Percentiles rank a stretch among this genome's conserved stretches.
These are phyloP conservation scores for Dioctria linearis DNA, from an alignment of 2,888 invertebrate species.

Conservation along the genomic window DNA sequence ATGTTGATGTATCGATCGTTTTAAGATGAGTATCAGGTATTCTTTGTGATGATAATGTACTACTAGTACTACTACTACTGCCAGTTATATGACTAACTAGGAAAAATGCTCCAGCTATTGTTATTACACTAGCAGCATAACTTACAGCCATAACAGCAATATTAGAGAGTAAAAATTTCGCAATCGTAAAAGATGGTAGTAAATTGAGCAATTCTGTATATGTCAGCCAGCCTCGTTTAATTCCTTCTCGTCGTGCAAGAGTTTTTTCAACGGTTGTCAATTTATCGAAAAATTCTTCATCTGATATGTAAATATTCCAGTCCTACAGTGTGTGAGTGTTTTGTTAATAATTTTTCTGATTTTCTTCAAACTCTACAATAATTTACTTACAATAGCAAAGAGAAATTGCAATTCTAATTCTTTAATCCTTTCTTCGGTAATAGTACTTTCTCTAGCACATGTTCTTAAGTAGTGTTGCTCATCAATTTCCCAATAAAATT, in stretches of 20 bases:
- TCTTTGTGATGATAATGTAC: conserved; percentile 62
- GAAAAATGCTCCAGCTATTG: conserved; percentile 71
- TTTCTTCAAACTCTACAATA: background rate
- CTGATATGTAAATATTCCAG: conserved; percentile 88
- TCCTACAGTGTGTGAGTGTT: conserved; percentile 72
- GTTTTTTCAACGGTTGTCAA: conserved; percentile 79
- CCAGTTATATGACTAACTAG: conserved; percentile 73
- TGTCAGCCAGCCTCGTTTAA: conserved; percentile 84
- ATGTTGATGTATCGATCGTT: background rate
- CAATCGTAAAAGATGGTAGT: conserved; percentile 67
- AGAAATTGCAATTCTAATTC: conserved; percentile 90
- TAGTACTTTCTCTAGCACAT: conserved; percentile 91
- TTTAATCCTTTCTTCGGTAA: conserved; percentile 82
- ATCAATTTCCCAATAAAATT: conserved; percentile 93
- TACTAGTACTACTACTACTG: conserved; percentile 62
- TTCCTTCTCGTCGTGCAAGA: conserved; percentile 82
- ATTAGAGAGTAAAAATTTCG: conserved; percentile 67
- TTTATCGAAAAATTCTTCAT: conserved; percentile 82
- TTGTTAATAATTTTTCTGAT: conserved; percentile 46
- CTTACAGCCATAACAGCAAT: conserved; percentile 68
- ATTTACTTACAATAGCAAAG: conserved; percentile 84
- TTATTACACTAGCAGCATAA: conserved; percentile 70
- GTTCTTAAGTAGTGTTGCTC: conserved; percentile 91
- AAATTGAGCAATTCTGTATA: conserved; percentile 82
- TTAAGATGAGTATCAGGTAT: background rate